These are phyloP conservation scores for Psilopogon haemacephalus DNA, from an alignment of 2,113 vertebrate genomes.

Conservation along the genomic window DNA sequence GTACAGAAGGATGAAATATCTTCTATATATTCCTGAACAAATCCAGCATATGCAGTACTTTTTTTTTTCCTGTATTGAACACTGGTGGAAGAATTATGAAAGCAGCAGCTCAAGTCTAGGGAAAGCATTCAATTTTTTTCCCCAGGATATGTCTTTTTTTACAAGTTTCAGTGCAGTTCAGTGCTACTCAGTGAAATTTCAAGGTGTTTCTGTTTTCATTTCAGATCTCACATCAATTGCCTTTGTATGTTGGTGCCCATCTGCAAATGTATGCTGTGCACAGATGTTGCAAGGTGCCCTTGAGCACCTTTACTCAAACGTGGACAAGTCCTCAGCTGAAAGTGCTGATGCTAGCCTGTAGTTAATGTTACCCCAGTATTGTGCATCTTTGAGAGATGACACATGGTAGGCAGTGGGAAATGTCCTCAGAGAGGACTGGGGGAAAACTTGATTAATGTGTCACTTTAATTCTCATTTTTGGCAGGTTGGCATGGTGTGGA, in stretches of 20 bases:
- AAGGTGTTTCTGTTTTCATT: not conserved
- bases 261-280: not conserved
- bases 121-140: not conserved
- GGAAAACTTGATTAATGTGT: not conserved
- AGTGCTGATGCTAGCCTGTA: not conserved
- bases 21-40: not conserved
- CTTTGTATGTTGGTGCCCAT: not conserved
- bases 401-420: not conserved
- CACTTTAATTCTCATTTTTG: not conserved
- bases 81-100: not conserved
- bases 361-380: not conserved
- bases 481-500: conserved; percentile 96
- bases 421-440: not conserved
- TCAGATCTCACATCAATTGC: not conserved
- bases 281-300: conserved; percentile 34
- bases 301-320: not conserved
- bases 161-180: not conserved
- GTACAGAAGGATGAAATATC: not conserved
- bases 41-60: not conserved
- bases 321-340: not conserved
- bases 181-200: not conserved
- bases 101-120: not conserved
- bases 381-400: not conserved
- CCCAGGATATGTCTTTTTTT: not conserved
- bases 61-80: not conserved